Percentiles rank a stretch among this genome's conserved stretches.
Evolutionary conservation across 2,113 vertebrate genomes (phyloP).

Genomic region (Sardina pilchardus): DNA sequence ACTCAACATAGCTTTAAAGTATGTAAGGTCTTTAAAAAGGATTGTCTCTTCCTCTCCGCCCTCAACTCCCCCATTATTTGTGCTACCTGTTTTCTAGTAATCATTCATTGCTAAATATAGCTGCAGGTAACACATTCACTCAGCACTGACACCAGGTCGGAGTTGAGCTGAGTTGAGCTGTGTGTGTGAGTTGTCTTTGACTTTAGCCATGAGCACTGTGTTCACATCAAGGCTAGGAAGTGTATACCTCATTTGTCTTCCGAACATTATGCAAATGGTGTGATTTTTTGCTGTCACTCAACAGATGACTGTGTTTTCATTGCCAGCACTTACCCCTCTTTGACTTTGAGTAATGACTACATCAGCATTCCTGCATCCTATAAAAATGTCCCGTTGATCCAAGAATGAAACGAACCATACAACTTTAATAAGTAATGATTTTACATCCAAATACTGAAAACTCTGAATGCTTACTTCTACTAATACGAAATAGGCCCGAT

Average conservation of each 20-base stretch:
- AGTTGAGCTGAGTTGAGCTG: too few species aligned
- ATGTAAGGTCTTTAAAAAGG: neutral
- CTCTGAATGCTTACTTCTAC: neutral
- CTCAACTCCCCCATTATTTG: neutral
- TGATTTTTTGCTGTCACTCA: neutral
- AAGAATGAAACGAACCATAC: neutral
- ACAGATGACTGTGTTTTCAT: neutral
- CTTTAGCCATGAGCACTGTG: neutral
- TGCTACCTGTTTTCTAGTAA: neutral
- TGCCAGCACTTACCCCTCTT: neutral
- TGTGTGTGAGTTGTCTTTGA: neutral
- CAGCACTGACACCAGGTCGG: neutral
- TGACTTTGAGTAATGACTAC: constrained; percentile 2
- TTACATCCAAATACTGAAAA: neutral
- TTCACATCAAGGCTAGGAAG: neutral
- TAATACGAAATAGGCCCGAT: neutral
- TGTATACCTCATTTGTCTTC: neutral
- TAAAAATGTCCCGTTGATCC: neutral
- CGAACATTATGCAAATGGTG: neutral
- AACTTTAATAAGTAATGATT: neutral
- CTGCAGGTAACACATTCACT: neutral
- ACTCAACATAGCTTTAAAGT: neutral
- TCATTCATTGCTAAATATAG: neutral
- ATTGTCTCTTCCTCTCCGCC: neutral
- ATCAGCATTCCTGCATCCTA: neutral